Conservation (phyloP, 2,113 vertebrate genomes). For the Rhea americana region DNA sequence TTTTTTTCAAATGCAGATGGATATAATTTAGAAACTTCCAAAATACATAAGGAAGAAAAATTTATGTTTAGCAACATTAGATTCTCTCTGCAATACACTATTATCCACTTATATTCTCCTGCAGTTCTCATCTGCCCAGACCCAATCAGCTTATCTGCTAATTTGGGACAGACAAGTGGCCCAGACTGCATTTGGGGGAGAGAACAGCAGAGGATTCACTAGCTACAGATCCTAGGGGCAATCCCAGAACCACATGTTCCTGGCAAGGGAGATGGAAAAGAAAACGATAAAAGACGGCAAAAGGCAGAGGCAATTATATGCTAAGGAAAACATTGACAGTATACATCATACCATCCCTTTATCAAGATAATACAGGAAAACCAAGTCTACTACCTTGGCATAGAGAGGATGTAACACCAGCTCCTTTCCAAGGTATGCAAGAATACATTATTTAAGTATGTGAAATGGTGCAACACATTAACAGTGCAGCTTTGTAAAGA, state of each 20-base stretch:
- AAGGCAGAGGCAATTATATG: background rate
- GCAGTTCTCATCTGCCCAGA: background rate
- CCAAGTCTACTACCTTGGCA: background rate
- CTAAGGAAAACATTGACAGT: background rate
- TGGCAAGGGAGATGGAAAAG: background rate
- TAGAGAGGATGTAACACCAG: background rate
- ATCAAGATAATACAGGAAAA: background rate
- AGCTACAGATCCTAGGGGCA: background rate
- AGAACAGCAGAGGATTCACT: background rate
- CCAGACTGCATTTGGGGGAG: background rate
- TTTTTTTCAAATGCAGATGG: background rate
- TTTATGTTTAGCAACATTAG: background rate
- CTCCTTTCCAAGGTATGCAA: background rate
- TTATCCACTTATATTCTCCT: background rate
- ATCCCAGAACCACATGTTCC: background rate
- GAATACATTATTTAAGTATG: background rate
- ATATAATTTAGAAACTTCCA: background rate
- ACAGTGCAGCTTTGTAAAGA: background rate
- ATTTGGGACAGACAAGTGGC: background rate
- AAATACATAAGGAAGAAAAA: background rate
- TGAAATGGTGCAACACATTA: background rate
- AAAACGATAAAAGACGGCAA: background rate
- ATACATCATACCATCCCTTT: background rate
- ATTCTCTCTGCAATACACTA: background rate
- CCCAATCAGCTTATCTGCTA: slow-evolving; percentile 2